A percentile compares a stretch with the other conserved stretches of the same genome.
These are phyloP conservation scores for Sander vitreus DNA, from an alignment of 2,113 vertebrate genomes.

Conservation along the genomic window DNA sequence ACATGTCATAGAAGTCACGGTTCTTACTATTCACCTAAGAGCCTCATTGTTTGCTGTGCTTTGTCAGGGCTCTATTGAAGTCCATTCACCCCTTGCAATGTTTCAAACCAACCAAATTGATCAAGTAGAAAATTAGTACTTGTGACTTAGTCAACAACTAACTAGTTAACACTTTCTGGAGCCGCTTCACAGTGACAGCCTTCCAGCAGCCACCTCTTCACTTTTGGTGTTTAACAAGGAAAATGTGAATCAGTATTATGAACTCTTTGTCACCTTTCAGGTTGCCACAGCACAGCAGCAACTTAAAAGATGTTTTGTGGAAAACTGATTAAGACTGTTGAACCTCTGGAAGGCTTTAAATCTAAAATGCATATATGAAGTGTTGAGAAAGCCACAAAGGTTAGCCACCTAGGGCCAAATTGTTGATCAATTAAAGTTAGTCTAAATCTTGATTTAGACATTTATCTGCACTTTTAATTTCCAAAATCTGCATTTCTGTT, in stretches of 20 bases:
- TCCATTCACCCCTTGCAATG: not conserved
- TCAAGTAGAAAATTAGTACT: not conserved
- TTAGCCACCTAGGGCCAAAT: not conserved
- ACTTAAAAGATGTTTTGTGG: conserved; percentile 2
- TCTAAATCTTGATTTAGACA: conserved; percentile 1
- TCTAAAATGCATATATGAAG: not conserved
- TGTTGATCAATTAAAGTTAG: not conserved
- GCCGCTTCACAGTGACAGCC: not conserved
- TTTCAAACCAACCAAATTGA: conserved; percentile 10
- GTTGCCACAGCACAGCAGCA: not conserved
- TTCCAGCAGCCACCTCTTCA: not conserved
- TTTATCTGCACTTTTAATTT: not conserved
- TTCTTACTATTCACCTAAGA: not conserved
- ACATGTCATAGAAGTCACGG: not conserved
- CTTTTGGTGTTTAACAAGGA: not conserved
- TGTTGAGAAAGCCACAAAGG: not conserved
- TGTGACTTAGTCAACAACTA: not conserved
- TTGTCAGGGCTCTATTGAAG: not conserved
- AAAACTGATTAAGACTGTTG: not conserved
- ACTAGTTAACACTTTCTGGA: not conserved
- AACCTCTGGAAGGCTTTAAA: not conserved
- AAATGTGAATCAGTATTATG: not conserved
- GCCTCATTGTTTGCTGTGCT: not conserved
- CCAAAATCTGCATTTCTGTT: not conserved
- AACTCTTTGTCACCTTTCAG: not conserved